Conservation (phyloP, 35 echinoderm and acorn worm species). For the Apostichopus parvimensis region DNA sequence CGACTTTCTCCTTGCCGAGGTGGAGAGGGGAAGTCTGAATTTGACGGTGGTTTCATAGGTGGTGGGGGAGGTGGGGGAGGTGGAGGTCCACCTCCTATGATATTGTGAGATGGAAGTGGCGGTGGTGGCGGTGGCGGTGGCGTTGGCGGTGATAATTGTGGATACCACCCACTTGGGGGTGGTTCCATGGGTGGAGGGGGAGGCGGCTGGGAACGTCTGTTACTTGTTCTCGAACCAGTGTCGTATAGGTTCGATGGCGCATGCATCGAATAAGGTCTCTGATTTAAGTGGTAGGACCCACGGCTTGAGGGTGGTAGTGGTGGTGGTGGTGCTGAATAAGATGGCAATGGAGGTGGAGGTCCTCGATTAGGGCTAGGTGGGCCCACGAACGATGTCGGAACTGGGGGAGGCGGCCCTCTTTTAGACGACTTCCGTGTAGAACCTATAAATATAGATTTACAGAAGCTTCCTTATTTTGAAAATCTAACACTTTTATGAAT, state of each 20-base stretch:
- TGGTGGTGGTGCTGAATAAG: not conserved
- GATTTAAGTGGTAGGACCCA: not conserved
- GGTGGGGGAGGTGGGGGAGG: slow-evolving; percentile 1
- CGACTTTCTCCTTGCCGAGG: not conserved
- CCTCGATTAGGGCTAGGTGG: slow-evolving; percentile 4
- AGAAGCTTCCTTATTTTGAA: too few relatives aligned
- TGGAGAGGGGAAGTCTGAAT: not conserved
- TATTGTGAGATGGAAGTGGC: not conserved
- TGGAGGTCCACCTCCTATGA: not conserved
- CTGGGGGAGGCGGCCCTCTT: slow-evolving; percentile 16
- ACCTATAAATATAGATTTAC: not conserved
- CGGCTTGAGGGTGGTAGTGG: not conserved
- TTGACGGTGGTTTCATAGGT: not conserved
- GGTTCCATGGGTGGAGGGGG: not conserved
- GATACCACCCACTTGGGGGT: not conserved
- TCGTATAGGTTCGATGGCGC: not conserved
- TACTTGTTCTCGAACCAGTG: not conserved
- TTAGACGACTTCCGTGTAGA: not conserved
- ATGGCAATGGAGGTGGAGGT: not conserved
- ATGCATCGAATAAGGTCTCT: not conserved
- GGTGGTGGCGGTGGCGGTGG: not conserved
- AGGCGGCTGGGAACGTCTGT: slow-evolving; percentile 11
- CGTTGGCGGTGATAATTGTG: not conserved
- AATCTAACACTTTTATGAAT: too few relatives aligned
- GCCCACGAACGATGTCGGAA: not conserved